These are phyloP conservation scores for Okapia johnstoni DNA, from an alignment of 2,113 vertebrate genomes.

Conservation along the genomic window DNA sequence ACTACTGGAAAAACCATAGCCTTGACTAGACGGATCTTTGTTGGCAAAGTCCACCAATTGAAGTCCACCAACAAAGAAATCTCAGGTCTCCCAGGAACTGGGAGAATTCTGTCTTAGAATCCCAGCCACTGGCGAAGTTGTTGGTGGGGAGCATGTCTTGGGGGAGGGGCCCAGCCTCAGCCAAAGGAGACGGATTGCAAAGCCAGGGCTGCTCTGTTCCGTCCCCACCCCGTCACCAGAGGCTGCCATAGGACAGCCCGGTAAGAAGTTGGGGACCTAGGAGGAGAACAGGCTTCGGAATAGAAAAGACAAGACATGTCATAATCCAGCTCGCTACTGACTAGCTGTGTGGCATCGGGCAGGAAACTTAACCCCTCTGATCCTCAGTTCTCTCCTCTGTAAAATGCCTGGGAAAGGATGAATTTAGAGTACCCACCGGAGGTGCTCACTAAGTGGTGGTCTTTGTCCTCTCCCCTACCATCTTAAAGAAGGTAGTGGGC, in stretches of 20 bases:
- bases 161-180: background rate
- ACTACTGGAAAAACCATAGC: background rate
- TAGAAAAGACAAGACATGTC: background rate
- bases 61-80: background rate
- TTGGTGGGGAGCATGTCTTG: rapidly evolving
- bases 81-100: background rate
- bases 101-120: background rate
- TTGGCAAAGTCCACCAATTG: background rate
- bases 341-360: background rate
- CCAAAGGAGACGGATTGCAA: background rate
- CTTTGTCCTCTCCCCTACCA: background rate
- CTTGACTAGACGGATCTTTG: background rate
- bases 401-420: background rate
- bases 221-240: background rate
- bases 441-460: background rate
- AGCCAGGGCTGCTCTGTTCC: background rate
- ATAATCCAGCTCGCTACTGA: background rate
- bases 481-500: background rate
- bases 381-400: background rate
- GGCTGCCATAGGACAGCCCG: background rate
- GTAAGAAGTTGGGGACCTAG: background rate
- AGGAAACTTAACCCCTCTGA: background rate
- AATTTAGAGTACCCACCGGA: background rate
- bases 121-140: background rate
- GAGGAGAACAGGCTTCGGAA: background rate